Evolutionary conservation across 1,140 invertebrate genomes (phyloP).

Genomic region (Cyclargus thomasi): DNA sequence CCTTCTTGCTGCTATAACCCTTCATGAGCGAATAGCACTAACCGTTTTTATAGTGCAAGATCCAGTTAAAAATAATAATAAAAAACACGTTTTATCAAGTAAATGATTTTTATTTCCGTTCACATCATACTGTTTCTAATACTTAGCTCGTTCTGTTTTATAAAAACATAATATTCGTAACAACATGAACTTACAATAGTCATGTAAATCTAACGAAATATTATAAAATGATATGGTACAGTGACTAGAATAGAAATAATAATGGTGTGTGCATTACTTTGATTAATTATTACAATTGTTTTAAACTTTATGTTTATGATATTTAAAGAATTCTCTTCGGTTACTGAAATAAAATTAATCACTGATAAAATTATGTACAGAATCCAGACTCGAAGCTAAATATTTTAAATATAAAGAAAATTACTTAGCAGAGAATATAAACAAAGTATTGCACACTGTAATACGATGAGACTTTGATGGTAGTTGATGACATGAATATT

Average conservation of each 20-base stretch:
- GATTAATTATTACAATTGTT: neutral
- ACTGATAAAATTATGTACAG: too few relatives aligned
- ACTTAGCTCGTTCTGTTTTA: constrained; percentile 60
- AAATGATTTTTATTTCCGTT: constrained; percentile 70
- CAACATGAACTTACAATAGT: constrained; percentile 65
- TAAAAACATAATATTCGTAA: constrained; percentile 72
- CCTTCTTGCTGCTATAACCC: too few relatives aligned
- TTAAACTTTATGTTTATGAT: neutral
- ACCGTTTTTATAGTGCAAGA: too few relatives aligned
- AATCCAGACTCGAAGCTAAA: too few relatives aligned
- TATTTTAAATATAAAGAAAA: neutral
- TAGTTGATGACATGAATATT: neutral
- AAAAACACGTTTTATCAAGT: constrained; percentile 45
- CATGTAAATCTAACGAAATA: constrained; percentile 54
- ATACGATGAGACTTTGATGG: neutral
- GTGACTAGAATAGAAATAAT: constrained; percentile 51
- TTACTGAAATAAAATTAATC: neutral
- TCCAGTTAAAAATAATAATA: too few relatives aligned
- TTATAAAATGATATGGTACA: constrained; percentile 71
- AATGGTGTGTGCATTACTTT: constrained; percentile 21
- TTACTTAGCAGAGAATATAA: neutral
- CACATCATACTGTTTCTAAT: constrained; percentile 70
- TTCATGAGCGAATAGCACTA: too few relatives aligned
- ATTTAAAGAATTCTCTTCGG: too few relatives aligned
- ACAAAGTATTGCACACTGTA: constrained; percentile 3